phyloP scores from a whole-genome alignment of 2,797 vertebrate genomes.

The Enteromius thamalakanensis region DNA sequence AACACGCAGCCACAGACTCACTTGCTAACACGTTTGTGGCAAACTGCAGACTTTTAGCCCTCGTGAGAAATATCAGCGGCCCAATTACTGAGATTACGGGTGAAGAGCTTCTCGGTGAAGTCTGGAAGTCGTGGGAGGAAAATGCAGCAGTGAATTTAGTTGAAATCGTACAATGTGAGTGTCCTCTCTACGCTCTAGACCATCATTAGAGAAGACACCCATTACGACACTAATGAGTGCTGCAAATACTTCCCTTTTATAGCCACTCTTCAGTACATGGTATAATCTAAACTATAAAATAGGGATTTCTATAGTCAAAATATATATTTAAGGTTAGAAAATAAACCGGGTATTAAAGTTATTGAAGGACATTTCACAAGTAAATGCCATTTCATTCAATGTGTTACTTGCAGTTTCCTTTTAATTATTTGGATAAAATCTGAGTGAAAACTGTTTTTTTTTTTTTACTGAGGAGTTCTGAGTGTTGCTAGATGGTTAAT shows the following conservation, averaged over 20 bases:
- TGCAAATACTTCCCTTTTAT: background rate
- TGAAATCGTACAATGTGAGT: background rate
- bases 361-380: background rate
- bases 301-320: background rate
- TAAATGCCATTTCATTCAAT: background rate
- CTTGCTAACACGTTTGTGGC: constrained; percentile 1
- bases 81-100: background rate
- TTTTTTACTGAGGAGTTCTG: background rate
- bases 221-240: background rate
- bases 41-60: constrained; percentile 20
- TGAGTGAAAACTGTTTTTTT: background rate
- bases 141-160: background rate
- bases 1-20: background rate
- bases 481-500: background rate
- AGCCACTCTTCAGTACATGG: background rate
- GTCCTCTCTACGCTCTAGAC: background rate
- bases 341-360: background rate
- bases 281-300: background rate
- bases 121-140: background rate
- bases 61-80: constrained; percentile 10
- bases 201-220: background rate
- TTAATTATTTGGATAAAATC: background rate
- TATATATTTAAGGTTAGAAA: background rate
- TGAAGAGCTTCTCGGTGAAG: constrained; percentile 1
- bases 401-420: background rate